A percentile compares a stretch with the other conserved stretches of the same genome.
Conservation (phyloP, 2,888 invertebrate genomes). For the Harpalus rubripes region DNA sequence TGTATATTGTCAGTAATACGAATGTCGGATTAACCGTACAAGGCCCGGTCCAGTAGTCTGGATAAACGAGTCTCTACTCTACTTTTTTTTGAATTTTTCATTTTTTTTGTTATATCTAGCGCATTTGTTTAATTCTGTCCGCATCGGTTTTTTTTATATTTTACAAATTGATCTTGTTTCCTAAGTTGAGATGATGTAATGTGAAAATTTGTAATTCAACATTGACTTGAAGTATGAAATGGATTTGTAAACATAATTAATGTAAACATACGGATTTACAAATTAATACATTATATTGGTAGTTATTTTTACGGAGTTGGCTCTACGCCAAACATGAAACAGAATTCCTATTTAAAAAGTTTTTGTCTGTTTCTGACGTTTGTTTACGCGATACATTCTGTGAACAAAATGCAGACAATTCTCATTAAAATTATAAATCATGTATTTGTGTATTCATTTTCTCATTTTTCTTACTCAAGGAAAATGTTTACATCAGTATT, state of each 20-base stretch:
- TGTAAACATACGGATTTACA: slow-evolving; percentile 15
- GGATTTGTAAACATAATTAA: not conserved
- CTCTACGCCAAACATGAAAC: slow-evolving; percentile 21
- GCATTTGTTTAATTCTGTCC: too few relatives aligned
- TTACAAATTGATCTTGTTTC: too few relatives aligned
- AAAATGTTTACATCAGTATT: slow-evolving; percentile 8
- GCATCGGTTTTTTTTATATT: too few relatives aligned
- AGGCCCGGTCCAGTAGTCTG: too few relatives aligned
- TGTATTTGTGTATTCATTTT: not conserved
- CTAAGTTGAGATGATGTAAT: not conserved
- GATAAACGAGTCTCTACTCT: too few relatives aligned
- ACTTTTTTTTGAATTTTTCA: too few relatives aligned
- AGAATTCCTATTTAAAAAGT: slow-evolving; percentile 34
- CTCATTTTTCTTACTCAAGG: not conserved
- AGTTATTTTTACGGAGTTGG: slow-evolving; percentile 29
- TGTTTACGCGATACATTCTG: slow-evolving; percentile 20
- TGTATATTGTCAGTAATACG: too few relatives aligned
- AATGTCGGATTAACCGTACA: too few relatives aligned
- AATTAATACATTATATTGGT: slow-evolving; percentile 28
- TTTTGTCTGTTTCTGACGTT: slow-evolving; percentile 38
- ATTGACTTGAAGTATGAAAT: not conserved
- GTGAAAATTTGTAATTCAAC: not conserved
- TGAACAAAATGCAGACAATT: slow-evolving; percentile 24
- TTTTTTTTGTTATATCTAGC: too few relatives aligned
- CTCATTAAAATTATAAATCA: slow-evolving; percentile 12